Evolutionary conservation across 2,113 vertebrate species (phyloP), one percentile per base, ranked within the genome.

Genomic region (Cinclus mexicanus): DNA sequence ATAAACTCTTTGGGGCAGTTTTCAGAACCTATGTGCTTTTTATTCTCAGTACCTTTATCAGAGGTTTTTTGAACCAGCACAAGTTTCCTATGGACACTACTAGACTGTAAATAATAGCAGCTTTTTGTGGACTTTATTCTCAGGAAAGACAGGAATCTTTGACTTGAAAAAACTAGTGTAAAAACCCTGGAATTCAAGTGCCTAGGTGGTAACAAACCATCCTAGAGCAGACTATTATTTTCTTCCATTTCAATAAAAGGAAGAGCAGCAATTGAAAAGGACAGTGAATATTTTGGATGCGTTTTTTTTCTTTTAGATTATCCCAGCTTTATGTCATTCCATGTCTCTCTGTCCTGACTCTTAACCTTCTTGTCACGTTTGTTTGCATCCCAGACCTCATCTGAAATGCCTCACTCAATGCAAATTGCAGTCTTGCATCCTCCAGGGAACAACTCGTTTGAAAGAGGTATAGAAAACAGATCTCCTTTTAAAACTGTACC

Each of bases 321-420:
- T 87, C 82, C 53, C 67, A 55, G 29, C 59, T 88, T 55, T 18
- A 10, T 53, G 65, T 77, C 60, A 37, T 79, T 83, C 47, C 14
- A 2, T n/a, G 49, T 21, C 83, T 94, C 44, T 31, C 69, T 81
- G 19, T 89, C 90, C 76, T 88, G 68, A 94, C 72, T 93, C 85
- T 96, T 96, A 89, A 96, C 92, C 84, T 90, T 88, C 90, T 67
- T 42, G 60, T 97, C 94, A 90, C 52, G 12, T 90, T 89, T 95
- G 56, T 94, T 95, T 94, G 88, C 68, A 64, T 93, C 86, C 76
- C 92, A 74, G 88, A 46, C 80, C 92, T 96, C 85, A 84, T 96
- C 72, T 69, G 65, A 88, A 88, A 89, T 84, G 93, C 92, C 80
- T 88, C 63, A 15, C 68, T 84, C 72, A 56, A 60, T 93, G 90